Evolutionary conservation across 2,888 invertebrate species (phyloP).

Genomic region (Noctua comes): DNA sequence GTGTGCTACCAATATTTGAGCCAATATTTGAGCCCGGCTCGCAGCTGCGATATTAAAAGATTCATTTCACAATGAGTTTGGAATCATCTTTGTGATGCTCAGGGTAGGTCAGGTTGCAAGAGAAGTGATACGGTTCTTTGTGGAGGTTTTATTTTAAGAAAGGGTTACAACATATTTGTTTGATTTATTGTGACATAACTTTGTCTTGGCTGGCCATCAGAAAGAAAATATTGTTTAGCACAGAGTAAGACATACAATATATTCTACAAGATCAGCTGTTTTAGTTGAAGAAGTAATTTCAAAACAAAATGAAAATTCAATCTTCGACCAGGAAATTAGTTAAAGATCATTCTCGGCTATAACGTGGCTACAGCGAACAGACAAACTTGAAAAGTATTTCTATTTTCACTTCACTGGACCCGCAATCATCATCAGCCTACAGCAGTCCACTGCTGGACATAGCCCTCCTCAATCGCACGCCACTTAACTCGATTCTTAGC

Average conservation of each 20-base stretch:
- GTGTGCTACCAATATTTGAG: slow-evolving; percentile 88
- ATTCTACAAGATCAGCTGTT: not conserved
- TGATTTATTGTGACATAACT: not conserved
- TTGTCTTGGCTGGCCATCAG: not conserved
- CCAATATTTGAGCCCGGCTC: slow-evolving; percentile 73
- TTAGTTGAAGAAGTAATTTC: not conserved
- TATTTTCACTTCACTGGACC: not conserved
- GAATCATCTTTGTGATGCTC: slow-evolving; percentile 69
- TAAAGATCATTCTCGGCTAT: not conserved
- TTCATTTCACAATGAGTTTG: slow-evolving; percentile 82
- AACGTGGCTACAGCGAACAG: not conserved
- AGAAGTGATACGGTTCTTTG: slow-evolving; percentile 28
- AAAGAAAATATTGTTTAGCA: not conserved
- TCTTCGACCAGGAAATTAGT: not conserved
- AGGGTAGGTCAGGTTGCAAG: slow-evolving; percentile 53
- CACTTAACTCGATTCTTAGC: no score
- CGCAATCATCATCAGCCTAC: no score
- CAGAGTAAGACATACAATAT: not conserved
- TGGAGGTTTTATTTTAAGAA: slow-evolving; percentile 9
- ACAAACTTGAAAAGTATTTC: not conserved
- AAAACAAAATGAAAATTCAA: not conserved
- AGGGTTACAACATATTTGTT: not conserved
- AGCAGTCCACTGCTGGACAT: no score
- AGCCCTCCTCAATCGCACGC: no score
- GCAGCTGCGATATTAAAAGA: slow-evolving; percentile 84